Percentiles rank a stretch among this genome's conserved stretches.
Evolutionary conservation across 1,140 invertebrate genomes (phyloP).

Genomic region (Temnothorax curvispinosus): DNA sequence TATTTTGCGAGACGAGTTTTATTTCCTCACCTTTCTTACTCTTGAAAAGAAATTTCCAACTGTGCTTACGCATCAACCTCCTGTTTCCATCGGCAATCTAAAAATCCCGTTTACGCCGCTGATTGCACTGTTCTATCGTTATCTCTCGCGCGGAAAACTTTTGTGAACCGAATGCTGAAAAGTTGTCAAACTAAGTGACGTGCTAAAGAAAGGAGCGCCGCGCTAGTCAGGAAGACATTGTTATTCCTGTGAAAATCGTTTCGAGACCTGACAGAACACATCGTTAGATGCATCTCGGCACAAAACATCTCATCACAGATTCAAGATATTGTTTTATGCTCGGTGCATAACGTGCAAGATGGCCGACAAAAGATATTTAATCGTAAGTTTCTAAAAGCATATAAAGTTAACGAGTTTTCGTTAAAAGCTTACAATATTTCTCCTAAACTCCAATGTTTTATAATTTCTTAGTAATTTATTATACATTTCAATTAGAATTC

Average conservation of each 20-base stretch:
- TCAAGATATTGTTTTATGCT: neutral
- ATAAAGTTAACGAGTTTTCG: neutral
- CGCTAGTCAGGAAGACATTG: neutral
- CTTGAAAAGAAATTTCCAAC: conserved; percentile 45
- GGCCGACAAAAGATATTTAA: neutral
- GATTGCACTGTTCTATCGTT: conserved; percentile 41
- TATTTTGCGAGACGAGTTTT: conserved; percentile 48
- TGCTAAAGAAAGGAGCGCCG: conserved; percentile 12
- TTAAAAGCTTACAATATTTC: neutral
- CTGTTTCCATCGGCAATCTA: conserved; percentile 53
- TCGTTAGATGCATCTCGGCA: conserved; percentile 29
- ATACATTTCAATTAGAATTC: neutral
- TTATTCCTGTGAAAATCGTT: conserved; percentile 38
- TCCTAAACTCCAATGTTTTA: neutral
- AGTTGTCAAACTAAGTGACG: conserved; percentile 30
- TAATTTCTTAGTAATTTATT: neutral
- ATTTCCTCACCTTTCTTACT: neutral
- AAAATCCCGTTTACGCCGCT: conserved; percentile 51
- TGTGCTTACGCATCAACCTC: conserved; percentile 54
- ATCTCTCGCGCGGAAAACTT: conserved; percentile 33
- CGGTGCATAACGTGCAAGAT: neutral
- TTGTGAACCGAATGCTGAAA: conserved; percentile 25
- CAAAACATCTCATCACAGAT: neutral
- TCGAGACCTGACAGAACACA: neutral
- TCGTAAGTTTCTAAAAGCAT: neutral